Evolutionary conservation across 2,797 vertebrate species (phyloP), one percentile per base, ranked within the genome.

Genomic region (Holocentrus rufus): DNA sequence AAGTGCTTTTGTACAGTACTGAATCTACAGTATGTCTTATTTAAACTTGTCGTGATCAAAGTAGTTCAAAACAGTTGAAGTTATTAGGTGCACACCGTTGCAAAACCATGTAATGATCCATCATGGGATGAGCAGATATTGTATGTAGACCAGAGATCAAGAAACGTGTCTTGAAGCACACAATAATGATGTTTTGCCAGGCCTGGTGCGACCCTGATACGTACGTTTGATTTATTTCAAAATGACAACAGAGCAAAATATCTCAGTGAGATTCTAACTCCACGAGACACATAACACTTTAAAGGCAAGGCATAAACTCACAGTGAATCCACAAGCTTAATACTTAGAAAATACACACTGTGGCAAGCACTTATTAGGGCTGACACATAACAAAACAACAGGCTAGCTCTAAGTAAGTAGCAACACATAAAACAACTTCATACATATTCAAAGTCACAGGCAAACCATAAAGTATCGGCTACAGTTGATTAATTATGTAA

Each of bases 401-500:
- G 56, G 14, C 27, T 11, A 60, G 52, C 57, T 46, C 31, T 15
- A 44, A 44, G 13, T 44, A 44, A 44, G 42, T 15, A 15, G 42
- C 13, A n/a, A 70, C 50, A 59, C 60, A 81, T 69, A 56, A 76
- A 77, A 71, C 61, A 44, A 55, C 27, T 65, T 80, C 72, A 73
- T 80, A 69, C 69, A 86, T 86, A 86, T 86, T 84, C 67, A 63
- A 71, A 77, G 30, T 49, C 57, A 46, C 55, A 73, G 58, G 39
- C 72, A 58, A 72, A 65, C 63, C 61, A 60, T 71, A 78, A 58
- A 69, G 49, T 58, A 54, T 2, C 69, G 66, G 64, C 77, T 66
- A 49, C 54, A 65, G 63, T 67, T 17, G 20, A 82, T 90, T 84
- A 85, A 88, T 88, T 85, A 90, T 87, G 83, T 82, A 89, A 79